Evolutionary conservation across 1,140 invertebrate genomes (phyloP).

Genomic region (Xylocopa sonorina): DNA sequence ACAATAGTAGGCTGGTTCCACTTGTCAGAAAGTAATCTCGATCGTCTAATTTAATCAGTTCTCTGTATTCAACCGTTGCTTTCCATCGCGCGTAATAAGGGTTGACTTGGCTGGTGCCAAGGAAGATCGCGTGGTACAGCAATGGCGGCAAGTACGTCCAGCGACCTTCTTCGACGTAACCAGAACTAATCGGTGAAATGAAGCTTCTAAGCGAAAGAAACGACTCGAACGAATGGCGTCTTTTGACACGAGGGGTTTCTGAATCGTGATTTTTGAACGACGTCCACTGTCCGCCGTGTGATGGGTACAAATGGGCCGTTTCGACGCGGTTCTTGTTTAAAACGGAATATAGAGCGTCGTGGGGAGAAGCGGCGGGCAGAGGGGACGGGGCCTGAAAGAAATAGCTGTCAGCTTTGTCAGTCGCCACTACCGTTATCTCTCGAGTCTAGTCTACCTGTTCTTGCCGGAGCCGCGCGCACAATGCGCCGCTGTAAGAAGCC

Average conservation of each 20-base stretch:
- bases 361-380: constrained; percentile 5
- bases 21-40: too few species aligned
- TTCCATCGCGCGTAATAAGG: too few species aligned
- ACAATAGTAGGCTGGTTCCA: too few species aligned
- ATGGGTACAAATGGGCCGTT: constrained; percentile 18
- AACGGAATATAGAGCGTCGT: constrained; percentile 52
- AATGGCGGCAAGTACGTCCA: constrained; percentile 22
- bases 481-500: background rate
- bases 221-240: background rate
- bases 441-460: constrained; percentile 58
- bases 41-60: too few species aligned
- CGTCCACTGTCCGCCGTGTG: background rate
- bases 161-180: background rate
- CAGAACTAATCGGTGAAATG: constrained; percentile 39
- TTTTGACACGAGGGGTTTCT: background rate
- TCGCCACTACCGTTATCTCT: constrained; percentile 62
- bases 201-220: background rate
- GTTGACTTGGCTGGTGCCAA: too few species aligned
- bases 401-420: constrained; percentile 61
- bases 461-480: constrained; percentile 5
- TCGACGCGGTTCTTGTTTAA: constrained; percentile 26
- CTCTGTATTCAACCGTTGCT: too few species aligned
- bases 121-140: too few species aligned
- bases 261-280: background rate
- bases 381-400: constrained; percentile 47